Conservation (phyloP, 1,140 invertebrate genomes). For the Lepidurus couesii region DNA sequence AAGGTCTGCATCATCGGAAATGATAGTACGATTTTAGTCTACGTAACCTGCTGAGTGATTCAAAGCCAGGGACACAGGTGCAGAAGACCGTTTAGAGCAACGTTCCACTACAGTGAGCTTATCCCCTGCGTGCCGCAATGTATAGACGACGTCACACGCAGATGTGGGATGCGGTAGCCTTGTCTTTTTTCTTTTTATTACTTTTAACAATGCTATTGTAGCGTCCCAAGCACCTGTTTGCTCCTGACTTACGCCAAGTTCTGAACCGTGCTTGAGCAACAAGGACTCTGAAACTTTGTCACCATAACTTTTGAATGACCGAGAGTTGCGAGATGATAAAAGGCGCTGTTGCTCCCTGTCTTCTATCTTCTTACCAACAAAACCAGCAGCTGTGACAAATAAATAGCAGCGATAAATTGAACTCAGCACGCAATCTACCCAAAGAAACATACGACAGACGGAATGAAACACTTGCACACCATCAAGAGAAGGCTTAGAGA, state of each 20-base stretch:
- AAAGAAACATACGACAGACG: no score
- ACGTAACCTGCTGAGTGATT: conserved; percentile 16
- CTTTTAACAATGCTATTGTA: not conserved
- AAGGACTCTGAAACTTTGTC: conserved; percentile 3
- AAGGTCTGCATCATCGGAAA: not conserved
- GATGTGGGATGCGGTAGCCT: not conserved
- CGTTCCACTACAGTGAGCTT: not conserved
- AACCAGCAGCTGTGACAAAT: not conserved
- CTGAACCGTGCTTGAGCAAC: not conserved
- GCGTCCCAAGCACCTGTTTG: not conserved
- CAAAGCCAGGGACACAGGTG: conserved; percentile 16
- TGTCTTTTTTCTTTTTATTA: not conserved
- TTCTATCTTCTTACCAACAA: not conserved
- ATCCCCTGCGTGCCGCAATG: not conserved
- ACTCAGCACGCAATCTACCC: no score
- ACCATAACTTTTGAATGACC: not conserved
- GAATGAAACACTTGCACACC: no score
- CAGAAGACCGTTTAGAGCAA: not conserved
- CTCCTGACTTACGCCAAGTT: not conserved
- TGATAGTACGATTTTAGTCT: not conserved
- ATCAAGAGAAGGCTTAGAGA: no score
- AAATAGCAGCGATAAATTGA: no score
- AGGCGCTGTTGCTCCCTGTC: not conserved
- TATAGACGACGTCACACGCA: not conserved
- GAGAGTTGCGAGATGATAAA: not conserved